Evolutionary conservation across 2,113 vertebrate species (phyloP).

Genomic region (Scartelaos histophorus): DNA sequence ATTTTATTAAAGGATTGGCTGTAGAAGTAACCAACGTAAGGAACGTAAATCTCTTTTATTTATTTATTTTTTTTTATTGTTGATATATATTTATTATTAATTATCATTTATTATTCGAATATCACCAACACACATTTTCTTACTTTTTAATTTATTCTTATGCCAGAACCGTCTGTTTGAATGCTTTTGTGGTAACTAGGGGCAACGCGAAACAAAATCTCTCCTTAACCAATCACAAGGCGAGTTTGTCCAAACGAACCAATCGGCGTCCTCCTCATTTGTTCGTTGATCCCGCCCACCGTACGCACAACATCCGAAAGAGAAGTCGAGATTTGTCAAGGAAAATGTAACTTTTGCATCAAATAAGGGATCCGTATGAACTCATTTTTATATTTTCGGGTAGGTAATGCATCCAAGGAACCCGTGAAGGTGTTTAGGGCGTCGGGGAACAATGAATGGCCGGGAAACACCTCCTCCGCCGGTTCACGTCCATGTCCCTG

Average conservation of each 20-base stretch:
- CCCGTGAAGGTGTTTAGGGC: not conserved
- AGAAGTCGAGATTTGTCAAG: conserved; percentile 31
- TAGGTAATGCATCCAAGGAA: accelerated
- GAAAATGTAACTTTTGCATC: not conserved
- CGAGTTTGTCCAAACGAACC: conserved; percentile 41
- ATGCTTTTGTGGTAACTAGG: conserved; percentile 41
- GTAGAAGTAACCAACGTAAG: not conserved
- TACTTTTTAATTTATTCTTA: not conserved
- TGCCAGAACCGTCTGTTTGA: not conserved
- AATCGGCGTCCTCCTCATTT: conserved; percentile 40
- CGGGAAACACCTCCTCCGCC: conserved; percentile 83
- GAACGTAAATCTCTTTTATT: not conserved
- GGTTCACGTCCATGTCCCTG: conserved; percentile 91
- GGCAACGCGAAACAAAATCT: conserved; percentile 44
- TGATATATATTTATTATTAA: not conserved
- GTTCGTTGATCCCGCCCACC: not conserved
- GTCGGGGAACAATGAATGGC: conserved; percentile 82
- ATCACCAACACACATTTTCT: not conserved
- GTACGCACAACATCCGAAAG: not conserved
- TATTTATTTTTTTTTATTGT: not conserved
- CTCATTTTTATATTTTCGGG: accelerated
- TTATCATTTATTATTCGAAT: not conserved
- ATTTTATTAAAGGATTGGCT: not conserved
- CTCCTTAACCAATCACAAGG: conserved; percentile 60
- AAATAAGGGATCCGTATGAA: accelerated